These are phyloP conservation scores for Sipha maydis DNA, from an alignment of 2,888 invertebrate species.

Conservation along the genomic window DNA sequence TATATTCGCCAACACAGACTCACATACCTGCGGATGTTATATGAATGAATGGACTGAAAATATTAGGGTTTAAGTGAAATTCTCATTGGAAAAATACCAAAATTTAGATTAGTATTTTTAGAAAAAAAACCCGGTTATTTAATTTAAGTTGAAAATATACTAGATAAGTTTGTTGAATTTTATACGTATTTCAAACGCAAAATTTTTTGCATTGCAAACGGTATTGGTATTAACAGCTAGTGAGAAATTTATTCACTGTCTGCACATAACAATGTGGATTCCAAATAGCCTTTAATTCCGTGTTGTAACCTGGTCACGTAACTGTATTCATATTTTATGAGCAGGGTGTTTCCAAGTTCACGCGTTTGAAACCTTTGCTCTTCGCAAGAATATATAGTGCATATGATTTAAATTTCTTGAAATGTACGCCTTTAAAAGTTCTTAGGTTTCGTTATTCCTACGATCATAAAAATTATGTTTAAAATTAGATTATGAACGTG, in stretches of 20 bases:
- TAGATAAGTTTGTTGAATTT: background rate
- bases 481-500: background rate
- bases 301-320: constrained; percentile 44
- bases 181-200: background rate
- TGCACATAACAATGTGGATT: constrained; percentile 10
- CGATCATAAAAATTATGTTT: background rate
- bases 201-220: background rate
- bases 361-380: constrained; percentile 34
- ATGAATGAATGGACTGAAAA: constrained; percentile 6
- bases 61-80: constrained; percentile 8
- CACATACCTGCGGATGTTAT: background rate
- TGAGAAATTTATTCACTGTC: constrained; percentile 3
- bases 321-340: constrained; percentile 51
- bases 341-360: background rate
- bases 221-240: background rate
- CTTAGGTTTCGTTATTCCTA: background rate
- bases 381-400: background rate
- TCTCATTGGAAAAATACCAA: background rate
- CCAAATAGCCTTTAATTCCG: constrained; percentile 13
- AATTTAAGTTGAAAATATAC: background rate
- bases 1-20: background rate
- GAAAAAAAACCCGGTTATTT: background rate
- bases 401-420: background rate
- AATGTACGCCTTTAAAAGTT: background rate
- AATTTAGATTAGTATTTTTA: background rate